Conservation (phyloP, 1,140 invertebrate species). For the Octopus bimaculoides region DNA sequence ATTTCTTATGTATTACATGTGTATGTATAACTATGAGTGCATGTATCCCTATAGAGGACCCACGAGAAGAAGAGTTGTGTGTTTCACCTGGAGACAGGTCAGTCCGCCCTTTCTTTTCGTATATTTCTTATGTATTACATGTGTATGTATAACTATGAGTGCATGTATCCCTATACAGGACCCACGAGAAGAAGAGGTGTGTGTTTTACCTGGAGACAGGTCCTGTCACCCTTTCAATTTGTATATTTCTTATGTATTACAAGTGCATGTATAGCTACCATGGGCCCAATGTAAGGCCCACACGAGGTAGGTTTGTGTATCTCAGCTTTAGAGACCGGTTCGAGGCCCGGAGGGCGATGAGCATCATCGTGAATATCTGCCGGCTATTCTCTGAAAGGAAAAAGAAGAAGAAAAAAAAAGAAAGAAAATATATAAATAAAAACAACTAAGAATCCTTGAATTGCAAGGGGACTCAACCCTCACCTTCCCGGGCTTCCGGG, state of each 20-base stretch:
- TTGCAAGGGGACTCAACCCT: no score
- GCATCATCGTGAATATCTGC: no score
- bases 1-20: constrained; percentile 5
- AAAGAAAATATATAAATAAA: no score
- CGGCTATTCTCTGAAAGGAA: no score
- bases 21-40: background rate
- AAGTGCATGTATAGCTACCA: background rate
- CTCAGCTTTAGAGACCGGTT: no score
- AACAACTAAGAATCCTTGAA: no score
- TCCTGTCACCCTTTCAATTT: background rate
- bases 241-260: background rate
- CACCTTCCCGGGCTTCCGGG: no score
- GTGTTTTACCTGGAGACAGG: background rate
- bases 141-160: background rate
- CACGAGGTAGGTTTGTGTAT: no score
- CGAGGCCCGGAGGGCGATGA: no score
- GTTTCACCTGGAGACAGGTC: constrained; percentile 36
- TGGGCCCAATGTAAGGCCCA: background rate
- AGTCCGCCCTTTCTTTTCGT: constrained; percentile 18
- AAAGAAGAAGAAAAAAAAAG: no score
- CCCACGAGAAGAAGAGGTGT: background rate
- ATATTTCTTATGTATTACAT: background rate
- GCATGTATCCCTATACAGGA: background rate
- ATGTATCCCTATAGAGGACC: background rate
- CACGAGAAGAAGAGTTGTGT: background rate